Percentiles rank a stretch among this genome's conserved stretches.
These are phyloP conservation scores for Neoitamus cyanurus DNA, from an alignment of 2,888 invertebrate genomes.

Conservation along the genomic window DNA sequence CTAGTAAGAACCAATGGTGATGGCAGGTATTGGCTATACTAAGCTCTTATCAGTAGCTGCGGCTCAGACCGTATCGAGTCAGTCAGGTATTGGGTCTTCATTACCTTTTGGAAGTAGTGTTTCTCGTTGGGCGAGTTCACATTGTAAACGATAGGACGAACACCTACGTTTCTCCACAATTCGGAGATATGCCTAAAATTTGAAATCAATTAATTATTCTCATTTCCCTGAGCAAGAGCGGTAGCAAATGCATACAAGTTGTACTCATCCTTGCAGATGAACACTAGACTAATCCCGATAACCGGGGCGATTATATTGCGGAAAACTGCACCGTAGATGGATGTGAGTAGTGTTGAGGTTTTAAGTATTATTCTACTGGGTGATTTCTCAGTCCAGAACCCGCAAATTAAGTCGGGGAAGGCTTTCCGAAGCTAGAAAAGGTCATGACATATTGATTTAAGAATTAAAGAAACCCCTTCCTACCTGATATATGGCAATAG, in stretches of 20 bases:
- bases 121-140: constrained; percentile 67
- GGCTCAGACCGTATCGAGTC: constrained; percentile 66
- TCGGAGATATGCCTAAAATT: constrained; percentile 63
- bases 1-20: background rate
- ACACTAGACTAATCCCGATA: constrained; percentile 65
- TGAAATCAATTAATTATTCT: constrained; percentile 9
- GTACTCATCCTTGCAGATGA: constrained; percentile 66
- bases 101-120: constrained; percentile 66
- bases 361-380: constrained; percentile 61
- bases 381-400: constrained; percentile 65
- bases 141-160: constrained; percentile 65
- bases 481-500: constrained; percentile 65
- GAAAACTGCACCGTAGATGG: constrained; percentile 65
- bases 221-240: background rate
- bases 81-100: constrained; percentile 66
- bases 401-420: constrained; percentile 64
- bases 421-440: constrained; percentile 61
- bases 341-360: constrained; percentile 64
- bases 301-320: constrained; percentile 65
- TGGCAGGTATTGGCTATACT: background rate
- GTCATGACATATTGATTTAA: background rate
- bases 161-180: constrained; percentile 65
- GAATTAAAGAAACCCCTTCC: background rate
- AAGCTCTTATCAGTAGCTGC: constrained; percentile 56
- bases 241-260: constrained; percentile 59